These are phyloP conservation scores for Zoanthus sansibaricus DNA, from an alignment of 92 coral and sea anemone species.

Conservation along the genomic window DNA sequence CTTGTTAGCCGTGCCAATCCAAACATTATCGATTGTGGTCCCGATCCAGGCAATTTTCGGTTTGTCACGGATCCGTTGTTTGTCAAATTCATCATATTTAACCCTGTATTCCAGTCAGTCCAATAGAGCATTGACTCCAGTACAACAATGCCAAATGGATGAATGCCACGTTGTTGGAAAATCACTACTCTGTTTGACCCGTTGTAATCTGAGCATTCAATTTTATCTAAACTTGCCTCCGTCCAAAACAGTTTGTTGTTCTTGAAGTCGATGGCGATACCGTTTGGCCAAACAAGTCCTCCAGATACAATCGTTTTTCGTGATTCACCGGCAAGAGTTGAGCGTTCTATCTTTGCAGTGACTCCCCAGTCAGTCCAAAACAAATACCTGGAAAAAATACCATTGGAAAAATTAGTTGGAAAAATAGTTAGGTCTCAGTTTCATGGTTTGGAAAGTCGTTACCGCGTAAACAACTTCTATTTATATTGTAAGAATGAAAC, in stretches of 20 bases:
- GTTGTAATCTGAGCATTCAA: conserved; percentile 56
- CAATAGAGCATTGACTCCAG: conserved; percentile 53
- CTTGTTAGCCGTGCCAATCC: no score
- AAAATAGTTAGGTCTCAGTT: no score
- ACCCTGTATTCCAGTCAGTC: conserved; percentile 57
- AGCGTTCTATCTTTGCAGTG: conserved; percentile 59
- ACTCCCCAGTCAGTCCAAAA: conserved; percentile 80
- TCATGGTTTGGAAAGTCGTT: no score
- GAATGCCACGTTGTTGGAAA: conserved; percentile 43
- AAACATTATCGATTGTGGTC: no score
- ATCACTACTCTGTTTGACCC: conserved; percentile 55
- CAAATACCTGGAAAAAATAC: not conserved
- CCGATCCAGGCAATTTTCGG: no score
- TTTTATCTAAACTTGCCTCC: conserved; percentile 61
- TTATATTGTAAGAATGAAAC: no score
- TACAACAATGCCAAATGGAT: conserved; percentile 55
- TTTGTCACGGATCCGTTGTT: no score
- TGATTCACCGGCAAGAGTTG: conserved; percentile 61
- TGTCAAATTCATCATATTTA: no score
- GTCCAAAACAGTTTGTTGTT: conserved; percentile 63
- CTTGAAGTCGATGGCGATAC: conserved; percentile 57
- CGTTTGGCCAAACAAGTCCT: conserved; percentile 73
- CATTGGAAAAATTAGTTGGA: no score
- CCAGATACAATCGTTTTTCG: conserved; percentile 47
- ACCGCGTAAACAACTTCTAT: no score